Base-by-base conservation (phyloP, 1,140 invertebrate genomes). In the Zaprionus inermis region DNA sequence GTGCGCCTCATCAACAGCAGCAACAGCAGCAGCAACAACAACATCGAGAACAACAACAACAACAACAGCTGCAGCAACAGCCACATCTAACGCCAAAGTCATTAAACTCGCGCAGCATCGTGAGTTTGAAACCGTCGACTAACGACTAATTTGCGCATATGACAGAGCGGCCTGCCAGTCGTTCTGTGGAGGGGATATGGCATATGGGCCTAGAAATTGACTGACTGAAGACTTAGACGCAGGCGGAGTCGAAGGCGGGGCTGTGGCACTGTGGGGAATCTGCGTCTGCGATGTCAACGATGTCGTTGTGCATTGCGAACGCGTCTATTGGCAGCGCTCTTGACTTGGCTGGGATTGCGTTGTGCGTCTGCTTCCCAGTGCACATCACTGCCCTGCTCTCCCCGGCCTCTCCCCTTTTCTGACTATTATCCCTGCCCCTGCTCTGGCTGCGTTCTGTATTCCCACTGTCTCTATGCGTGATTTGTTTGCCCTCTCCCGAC, bases 141-240 rank as follows among this genome's bases (percentile, higher is more conserved):
- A 86, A 88, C 83, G 82, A 86, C 83, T 86, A 86, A 86, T 86
- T 86, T 86, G 79, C 83, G 83, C 79, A 86, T 86, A 86, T 86
- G 83, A 88, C 83, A 88, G 83, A 74, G 83, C 73, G 70, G 72
- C 83, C 79, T 82, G 83, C 72, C 59, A 76, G 67, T 76, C 67
- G 79, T 82, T 68, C 75, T 76, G 30, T 9, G 30, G 30, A 5
- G 0, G 30, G 30, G 30, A 54, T 65, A 38, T 64, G 59, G 22
- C 57, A 69, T 44, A 1, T 16, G 38, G 5, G 38, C 44, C 44
- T 12, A 49, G 22, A 18, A 20, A 49, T 18, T 49, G 44, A 49
- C 3, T 28, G 44, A 49, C 44, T 49, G 18, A 16, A 12, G 44
- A 49, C 44, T 20, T 10, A 2, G 3, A n/a, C 5, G 38, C 10